These are phyloP conservation scores for Tridacna gigas DNA, from an alignment of 2,888 invertebrate genomes.

Conservation along the genomic window DNA sequence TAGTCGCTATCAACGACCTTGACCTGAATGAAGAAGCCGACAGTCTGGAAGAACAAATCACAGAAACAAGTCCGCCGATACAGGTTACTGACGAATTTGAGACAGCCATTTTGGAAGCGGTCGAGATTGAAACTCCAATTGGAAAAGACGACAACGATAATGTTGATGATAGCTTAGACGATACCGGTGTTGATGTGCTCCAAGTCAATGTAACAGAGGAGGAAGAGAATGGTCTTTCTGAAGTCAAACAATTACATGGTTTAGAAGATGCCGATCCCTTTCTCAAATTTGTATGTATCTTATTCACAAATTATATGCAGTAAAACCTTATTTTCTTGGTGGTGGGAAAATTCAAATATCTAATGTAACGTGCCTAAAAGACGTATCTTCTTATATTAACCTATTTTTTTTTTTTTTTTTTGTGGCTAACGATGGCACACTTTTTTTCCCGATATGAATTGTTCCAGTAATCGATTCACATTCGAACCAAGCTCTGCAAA, in stretches of 20 bases:
- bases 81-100: conserved; percentile 15
- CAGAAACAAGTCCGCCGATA: not conserved
- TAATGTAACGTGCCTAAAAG: too few relatives aligned
- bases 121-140: not conserved
- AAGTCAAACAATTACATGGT: conserved; percentile 2
- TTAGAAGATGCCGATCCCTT: conserved; percentile 35
- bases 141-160: not conserved
- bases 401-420: too few relatives aligned
- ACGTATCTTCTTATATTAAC: too few relatives aligned
- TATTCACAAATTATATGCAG: not conserved
- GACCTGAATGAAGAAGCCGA: not conserved
- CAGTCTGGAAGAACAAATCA: not conserved
- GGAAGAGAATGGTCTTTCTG: not conserved
- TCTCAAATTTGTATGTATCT: conserved; percentile 37
- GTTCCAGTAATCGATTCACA: too few relatives aligned
- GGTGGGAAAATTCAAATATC: too few relatives aligned
- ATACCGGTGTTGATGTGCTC: not conserved
- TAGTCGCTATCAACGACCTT: conserved; percentile 19
- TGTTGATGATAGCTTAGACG: not conserved
- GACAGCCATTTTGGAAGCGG: not conserved
- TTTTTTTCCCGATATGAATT: too few relatives aligned
- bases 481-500: too few relatives aligned
- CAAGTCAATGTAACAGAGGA: conserved; percentile 14
- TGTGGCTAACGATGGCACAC: too few relatives aligned
- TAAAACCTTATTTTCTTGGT: too few relatives aligned